These are phyloP conservation scores for Trissoscelio sp. DNA, from an alignment of 2,888 invertebrate genomes.

Conservation along the genomic window DNA sequence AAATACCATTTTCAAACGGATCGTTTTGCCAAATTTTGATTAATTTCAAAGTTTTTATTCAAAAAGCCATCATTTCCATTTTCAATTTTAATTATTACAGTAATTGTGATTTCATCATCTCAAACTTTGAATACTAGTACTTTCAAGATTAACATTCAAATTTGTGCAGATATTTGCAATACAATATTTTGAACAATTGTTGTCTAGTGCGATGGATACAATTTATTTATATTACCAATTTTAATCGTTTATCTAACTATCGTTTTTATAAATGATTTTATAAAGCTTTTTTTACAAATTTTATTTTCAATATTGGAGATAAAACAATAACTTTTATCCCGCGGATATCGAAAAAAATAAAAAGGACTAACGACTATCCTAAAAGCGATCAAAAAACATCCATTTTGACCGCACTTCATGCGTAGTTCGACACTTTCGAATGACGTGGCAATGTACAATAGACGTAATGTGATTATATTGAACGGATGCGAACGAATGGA, in stretches of 20 bases:
- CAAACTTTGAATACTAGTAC: too few relatives aligned
- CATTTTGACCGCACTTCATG: slow-evolving; percentile 58
- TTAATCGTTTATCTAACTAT: too few relatives aligned
- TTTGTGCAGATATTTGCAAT: too few relatives aligned
- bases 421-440: slow-evolving; percentile 57
- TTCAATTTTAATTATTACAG: neutral
- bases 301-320: neutral
- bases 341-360: neutral
- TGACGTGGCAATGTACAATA: slow-evolving; percentile 80
- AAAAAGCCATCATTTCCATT: neutral
- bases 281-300: too few relatives aligned
- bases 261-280: too few relatives aligned
- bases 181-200: too few relatives aligned
- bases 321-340: too few relatives aligned
- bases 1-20: slow-evolving; percentile 8
- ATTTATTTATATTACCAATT: too few relatives aligned
- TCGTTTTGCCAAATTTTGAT: slow-evolving; percentile 3
- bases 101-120: slow-evolving; percentile 15
- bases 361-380: slow-evolving; percentile 44
- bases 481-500: slow-evolving; percentile 73
- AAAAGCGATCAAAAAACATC: slow-evolving; percentile 58
- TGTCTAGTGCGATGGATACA: too few relatives aligned
- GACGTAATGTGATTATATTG: slow-evolving; percentile 80
- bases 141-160: too few relatives aligned
- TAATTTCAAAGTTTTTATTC: neutral